Evolutionary conservation across 2,888 invertebrate genomes (phyloP).

Genomic region (Brachypterus glaber): DNA sequence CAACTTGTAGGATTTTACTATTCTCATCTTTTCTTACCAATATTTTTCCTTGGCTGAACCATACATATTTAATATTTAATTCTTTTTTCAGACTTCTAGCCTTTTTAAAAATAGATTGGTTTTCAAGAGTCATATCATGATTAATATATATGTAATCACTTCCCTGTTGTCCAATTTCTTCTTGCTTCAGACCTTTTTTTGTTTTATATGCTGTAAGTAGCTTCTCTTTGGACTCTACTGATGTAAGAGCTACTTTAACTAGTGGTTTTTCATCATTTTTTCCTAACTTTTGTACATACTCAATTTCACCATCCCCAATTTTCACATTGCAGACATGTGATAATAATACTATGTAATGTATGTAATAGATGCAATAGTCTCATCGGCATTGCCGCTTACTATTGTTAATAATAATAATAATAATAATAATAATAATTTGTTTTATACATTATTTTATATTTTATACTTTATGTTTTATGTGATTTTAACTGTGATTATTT

Average conservation of each 20-base stretch:
- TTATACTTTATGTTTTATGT: too few species aligned
- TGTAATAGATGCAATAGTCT: too few species aligned
- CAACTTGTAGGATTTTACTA: not conserved
- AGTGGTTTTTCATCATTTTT: not conserved
- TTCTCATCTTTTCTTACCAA: not conserved
- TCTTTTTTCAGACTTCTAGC: not conserved
- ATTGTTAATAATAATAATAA: too few species aligned
- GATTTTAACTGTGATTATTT: too few species aligned
- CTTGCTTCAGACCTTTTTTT: not conserved
- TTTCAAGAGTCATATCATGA: slow-evolving; percentile 1
- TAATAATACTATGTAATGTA: too few species aligned
- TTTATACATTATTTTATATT: too few species aligned
- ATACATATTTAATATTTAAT: not conserved
- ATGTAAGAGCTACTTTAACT: not conserved
- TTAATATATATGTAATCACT: not conserved
- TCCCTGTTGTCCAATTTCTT: not conserved
- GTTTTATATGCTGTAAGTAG: too few species aligned
- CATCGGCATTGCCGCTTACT: too few species aligned
- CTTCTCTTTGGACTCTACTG: not conserved
- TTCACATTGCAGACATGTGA: not conserved
- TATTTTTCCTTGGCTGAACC: not conserved
- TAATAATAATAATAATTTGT: too few species aligned
- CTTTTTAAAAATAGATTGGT: not conserved
- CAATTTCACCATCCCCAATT: not conserved
- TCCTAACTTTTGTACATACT: not conserved